Conservation (phyloP, 1,140 invertebrate genomes). For the Tetramorium parvispinum region DNA sequence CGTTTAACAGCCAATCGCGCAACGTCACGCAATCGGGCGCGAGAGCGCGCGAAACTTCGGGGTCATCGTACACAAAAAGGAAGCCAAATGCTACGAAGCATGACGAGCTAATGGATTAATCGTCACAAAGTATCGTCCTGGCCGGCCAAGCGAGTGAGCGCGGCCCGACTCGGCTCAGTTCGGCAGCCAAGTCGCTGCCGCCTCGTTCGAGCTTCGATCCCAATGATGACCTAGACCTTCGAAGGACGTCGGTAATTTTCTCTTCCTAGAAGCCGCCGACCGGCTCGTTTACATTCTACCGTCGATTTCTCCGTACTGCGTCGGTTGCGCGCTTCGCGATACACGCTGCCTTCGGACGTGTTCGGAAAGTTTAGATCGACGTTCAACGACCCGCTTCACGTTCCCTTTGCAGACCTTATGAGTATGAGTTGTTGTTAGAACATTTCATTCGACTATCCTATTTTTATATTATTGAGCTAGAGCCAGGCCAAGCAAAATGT, state of each 20-base stretch:
- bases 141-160: background rate
- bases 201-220: constrained; percentile 16
- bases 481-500: background rate
- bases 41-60: constrained; percentile 62
- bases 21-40: constrained; percentile 76
- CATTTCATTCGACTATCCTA: background rate
- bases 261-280: constrained; percentile 55
- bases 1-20: constrained; percentile 75
- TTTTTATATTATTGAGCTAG: background rate
- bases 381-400: constrained; percentile 30
- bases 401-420: background rate
- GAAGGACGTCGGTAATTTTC: constrained; percentile 67
- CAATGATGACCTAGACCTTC: constrained; percentile 75
- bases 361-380: constrained; percentile 35
- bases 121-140: constrained; percentile 65
- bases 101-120: constrained; percentile 80
- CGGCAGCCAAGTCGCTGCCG: background rate
- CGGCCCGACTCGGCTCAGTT: constrained; percentile 3
- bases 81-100: constrained; percentile 68
- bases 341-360: constrained; percentile 6
- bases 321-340: constrained; percentile 11
- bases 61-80: constrained; percentile 51
- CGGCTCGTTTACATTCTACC: constrained; percentile 58
- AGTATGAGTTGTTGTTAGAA: background rate
- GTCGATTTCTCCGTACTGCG: constrained; percentile 33